Base-by-base conservation (phyloP, 2,797 vertebrate genomes). In the Protosalanx chinensis region DNA sequence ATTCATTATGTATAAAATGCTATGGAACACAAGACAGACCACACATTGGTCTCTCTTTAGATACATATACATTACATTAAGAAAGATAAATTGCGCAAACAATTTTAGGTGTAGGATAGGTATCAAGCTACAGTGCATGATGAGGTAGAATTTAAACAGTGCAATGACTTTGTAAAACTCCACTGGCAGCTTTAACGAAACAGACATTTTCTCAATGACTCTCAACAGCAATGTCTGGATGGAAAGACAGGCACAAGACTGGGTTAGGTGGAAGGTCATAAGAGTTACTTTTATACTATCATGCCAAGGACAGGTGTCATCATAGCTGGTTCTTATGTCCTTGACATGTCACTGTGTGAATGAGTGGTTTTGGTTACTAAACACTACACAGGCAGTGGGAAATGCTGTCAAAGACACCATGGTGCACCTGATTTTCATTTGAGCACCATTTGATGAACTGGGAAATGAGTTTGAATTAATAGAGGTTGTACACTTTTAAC, bases 101-200 rank as follows among this genome's bases (percentile, higher is more conserved):
- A 12, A 46, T 1, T 46, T 46, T 46, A 46, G 41, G 13, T 46
- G 41, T 46, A 46, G 41, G 41, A 46, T 46, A 46, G 41, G 41
- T 46, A 46, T 46, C 7, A 46, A 46, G 10, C 41, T 12, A 46
- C 12, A 46, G 41, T 46, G 41, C 41, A 46, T 46, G 41, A 46
- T 46, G 41, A 46, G 41, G 41, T 46, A 46, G 41, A 46, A 46
- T 64, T 64, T n/a, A 64, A 41, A n/a, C 35, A 8, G 61, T 20
- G 61, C 41, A 64, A 64, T 20, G 33, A 60, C 46, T 32, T 27
- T 58, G 33, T 62, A 68, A 30, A 64, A 72, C 60, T 66, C 60
- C 70, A 72, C 49, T 75, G 65, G 67, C 62, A 61, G 61, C 75
- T 78, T 78, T 75, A 78, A 72, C 75, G 67, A 78, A 78, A 78